Conservation (phyloP, 2,888 invertebrate genomes). For the Gastrophysa polygoni region DNA sequence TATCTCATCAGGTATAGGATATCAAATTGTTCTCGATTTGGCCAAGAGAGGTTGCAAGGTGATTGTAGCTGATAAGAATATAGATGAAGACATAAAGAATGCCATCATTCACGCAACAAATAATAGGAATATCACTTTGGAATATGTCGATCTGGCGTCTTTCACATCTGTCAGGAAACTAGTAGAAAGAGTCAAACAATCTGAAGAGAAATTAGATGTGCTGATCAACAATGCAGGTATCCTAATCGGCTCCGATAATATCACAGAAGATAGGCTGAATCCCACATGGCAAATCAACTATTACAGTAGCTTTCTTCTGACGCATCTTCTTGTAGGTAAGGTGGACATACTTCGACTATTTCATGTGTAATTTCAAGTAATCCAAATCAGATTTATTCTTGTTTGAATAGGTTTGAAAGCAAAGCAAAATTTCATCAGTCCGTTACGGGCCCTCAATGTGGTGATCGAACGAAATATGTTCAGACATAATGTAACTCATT, state of each 20-base stretch:
- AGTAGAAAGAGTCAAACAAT: conserved; percentile 63
- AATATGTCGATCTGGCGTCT: conserved; percentile 62
- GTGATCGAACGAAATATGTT: too few species aligned
- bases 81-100: conserved; percentile 40
- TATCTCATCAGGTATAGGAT: conserved; percentile 54
- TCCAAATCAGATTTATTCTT: conserved; percentile 1
- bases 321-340: conserved; percentile 65
- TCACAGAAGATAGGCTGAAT: conserved; percentile 64
- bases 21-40: conserved; percentile 55
- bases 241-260: conserved; percentile 60
- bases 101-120: conserved; percentile 47
- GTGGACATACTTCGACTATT: background rate
- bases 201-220: conserved; percentile 64
- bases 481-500: too few species aligned
- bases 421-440: too few species aligned
- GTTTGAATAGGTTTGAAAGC: background rate
- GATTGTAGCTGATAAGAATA: conserved; percentile 59
- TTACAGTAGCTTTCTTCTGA: conserved; percentile 73
- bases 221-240: conserved; percentile 71
- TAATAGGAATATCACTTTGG: conserved; percentile 51
- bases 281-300: conserved; percentile 71
- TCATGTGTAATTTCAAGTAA: background rate
- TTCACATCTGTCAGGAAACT: conserved; percentile 65
- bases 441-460: too few species aligned
- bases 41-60: conserved; percentile 61